These are phyloP conservation scores for Neocrepidodera transversa DNA, from an alignment of 2,888 invertebrate species.

Conservation along the genomic window DNA sequence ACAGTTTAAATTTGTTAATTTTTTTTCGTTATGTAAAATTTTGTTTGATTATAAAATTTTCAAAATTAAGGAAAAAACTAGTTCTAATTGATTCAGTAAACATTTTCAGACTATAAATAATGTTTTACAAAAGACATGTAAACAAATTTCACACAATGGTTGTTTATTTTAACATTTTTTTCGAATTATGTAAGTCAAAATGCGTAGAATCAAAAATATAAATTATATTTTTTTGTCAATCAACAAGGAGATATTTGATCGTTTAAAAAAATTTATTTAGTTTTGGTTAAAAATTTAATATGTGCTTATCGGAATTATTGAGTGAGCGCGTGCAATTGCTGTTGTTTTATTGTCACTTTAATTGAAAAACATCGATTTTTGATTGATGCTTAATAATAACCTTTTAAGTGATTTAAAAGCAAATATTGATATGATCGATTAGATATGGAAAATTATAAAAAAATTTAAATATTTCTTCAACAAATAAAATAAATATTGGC, in stretches of 20 bases:
- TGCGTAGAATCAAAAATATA: too few relatives aligned
- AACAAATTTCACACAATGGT: not conserved
- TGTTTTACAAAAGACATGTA: not conserved
- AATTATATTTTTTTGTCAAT: too few relatives aligned
- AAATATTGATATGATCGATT: not conserved
- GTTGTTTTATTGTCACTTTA: not conserved
- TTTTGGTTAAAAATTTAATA: too few relatives aligned
- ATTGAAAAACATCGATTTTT: conserved; percentile 8
- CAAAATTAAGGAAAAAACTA: not conserved
- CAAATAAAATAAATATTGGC: too few relatives aligned
- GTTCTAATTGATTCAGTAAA: not conserved
- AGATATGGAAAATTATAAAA: too few relatives aligned
- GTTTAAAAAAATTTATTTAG: too few relatives aligned
- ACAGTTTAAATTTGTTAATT: not conserved
- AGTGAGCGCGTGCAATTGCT: not conserved
- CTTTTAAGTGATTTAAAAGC: not conserved
- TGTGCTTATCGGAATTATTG: too few relatives aligned
- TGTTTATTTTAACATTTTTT: not conserved
- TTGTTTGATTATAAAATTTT: not conserved
- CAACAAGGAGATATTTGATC: too few relatives aligned
- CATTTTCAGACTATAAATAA: not conserved
- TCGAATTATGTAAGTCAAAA: not conserved
- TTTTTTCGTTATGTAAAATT: not conserved
- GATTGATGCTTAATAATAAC: conserved; percentile 3
- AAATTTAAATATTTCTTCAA: too few relatives aligned